Evolutionary conservation across 2,797 vertebrate species (phyloP).

Genomic region (Danio choprae): DNA sequence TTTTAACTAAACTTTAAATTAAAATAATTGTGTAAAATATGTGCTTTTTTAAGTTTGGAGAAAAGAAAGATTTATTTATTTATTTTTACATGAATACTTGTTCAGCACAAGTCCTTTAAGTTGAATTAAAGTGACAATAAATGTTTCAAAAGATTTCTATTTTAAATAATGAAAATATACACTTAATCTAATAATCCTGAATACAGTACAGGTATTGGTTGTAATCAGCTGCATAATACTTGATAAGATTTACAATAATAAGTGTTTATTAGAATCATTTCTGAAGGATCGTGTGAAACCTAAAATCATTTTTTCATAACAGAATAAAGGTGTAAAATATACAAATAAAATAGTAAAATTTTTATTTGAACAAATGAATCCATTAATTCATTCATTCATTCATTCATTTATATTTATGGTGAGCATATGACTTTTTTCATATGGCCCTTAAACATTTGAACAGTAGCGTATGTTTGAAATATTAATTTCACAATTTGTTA

Average conservation of each 20-base stretch:
- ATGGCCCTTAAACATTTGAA: neutral
- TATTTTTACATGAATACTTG: neutral
- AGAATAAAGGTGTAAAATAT: too few relatives aligned
- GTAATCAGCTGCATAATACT: neutral
- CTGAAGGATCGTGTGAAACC: neutral
- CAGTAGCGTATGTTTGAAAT: neutral
- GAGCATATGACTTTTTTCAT: neutral
- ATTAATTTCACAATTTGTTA: neutral
- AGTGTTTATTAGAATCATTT: neutral
- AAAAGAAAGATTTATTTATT: accelerated
- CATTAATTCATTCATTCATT: too few relatives aligned
- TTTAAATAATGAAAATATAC: neutral
- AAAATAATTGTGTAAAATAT: neutral
- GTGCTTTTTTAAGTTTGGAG: neutral
- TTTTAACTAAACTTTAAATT: neutral
- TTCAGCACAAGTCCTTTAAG: neutral
- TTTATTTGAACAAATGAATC: too few relatives aligned
- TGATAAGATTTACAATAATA: neutral
- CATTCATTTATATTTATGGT: too few relatives aligned
- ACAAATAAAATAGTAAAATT: neutral
- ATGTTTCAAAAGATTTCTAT: neutral
- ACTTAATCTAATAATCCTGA: neutral
- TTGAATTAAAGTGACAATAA: neutral
- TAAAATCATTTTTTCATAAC: too few relatives aligned
- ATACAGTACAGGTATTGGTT: too few relatives aligned